Evolutionary conservation across 2,888 invertebrate genomes (phyloP).

Genomic region (Stramonita haemastoma): DNA sequence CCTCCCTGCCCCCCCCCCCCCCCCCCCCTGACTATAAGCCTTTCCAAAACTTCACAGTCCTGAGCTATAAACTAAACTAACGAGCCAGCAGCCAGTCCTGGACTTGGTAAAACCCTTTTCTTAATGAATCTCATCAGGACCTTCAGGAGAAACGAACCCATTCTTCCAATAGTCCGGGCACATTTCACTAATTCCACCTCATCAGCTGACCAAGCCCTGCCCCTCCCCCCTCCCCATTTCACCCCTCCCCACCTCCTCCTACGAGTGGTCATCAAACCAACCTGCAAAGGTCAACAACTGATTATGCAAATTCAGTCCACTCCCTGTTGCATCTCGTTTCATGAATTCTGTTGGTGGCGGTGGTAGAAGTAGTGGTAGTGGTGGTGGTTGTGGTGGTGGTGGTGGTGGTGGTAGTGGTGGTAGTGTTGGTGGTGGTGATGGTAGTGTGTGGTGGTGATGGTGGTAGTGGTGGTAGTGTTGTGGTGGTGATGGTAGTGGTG

Average conservation of each 20-base stretch:
- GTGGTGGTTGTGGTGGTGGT: too few relatives aligned
- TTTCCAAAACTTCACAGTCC: too few relatives aligned
- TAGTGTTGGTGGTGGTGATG: too few relatives aligned
- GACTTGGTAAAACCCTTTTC: neutral
- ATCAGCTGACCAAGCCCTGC: neutral
- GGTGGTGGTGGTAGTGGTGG: neutral
- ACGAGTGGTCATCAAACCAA: neutral
- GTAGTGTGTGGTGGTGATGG: neutral
- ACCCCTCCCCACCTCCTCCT: neutral
- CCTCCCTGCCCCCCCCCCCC: too few relatives aligned
- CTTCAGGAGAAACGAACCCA: neutral
- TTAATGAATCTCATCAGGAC: slow-evolving; percentile 28
- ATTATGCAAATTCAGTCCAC: slow-evolving; percentile 21
- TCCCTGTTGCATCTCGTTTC: slow-evolving; percentile 23
- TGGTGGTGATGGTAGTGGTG: too few relatives aligned
- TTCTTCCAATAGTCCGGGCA: neutral
- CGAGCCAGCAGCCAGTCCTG: too few relatives aligned
- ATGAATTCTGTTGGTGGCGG: neutral
- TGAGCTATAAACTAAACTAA: too few relatives aligned
- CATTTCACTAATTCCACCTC: neutral
- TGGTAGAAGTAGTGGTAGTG: too few relatives aligned
- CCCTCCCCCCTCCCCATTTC: neutral
- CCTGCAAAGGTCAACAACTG: slow-evolving; percentile 8
- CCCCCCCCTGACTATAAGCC: too few relatives aligned
- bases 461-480: too few relatives aligned